Evolutionary conservation across 2,113 vertebrate species (phyloP).

Genomic region (Paracanthobrama guichenoti): DNA sequence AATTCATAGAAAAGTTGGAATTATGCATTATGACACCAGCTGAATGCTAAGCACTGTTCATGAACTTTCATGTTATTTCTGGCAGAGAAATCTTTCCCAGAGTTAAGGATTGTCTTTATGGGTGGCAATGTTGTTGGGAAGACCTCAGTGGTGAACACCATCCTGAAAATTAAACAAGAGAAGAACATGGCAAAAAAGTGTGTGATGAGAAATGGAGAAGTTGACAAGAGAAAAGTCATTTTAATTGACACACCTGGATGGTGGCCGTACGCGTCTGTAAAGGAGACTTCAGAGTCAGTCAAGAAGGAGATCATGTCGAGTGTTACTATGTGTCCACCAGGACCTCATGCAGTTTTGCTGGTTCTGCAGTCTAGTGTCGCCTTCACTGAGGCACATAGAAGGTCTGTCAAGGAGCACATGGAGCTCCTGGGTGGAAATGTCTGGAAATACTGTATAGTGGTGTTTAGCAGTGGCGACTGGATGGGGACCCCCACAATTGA

Average conservation of each 20-base stretch:
- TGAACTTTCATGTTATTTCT: not conserved
- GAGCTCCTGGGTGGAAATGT: not conserved
- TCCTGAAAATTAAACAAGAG: not conserved
- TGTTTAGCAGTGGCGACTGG: not conserved
- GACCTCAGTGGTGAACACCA: not conserved
- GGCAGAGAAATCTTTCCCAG: not conserved
- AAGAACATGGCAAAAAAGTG: not conserved
- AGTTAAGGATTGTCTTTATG: constrained; percentile 5
- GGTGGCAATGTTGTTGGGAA: not conserved
- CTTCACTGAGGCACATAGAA: not conserved
- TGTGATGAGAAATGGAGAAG: not conserved
- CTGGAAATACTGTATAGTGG: not conserved
- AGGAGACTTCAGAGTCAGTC: not conserved
- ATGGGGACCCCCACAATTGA: not conserved
- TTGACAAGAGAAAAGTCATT: not conserved
- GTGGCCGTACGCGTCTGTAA: not conserved
- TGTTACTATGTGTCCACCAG: not conserved
- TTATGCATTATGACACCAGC: not conserved
- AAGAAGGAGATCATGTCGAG: constrained; percentile 1
- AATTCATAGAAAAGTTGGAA: not conserved
- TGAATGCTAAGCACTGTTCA: not conserved
- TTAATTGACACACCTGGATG: constrained; percentile 7
- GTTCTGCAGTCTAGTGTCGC: not conserved
- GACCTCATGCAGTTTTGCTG: constrained; percentile 19
- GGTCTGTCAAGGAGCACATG: constrained; percentile 4